Base-by-base conservation (phyloP, 2,113 vertebrate genomes). In the Phalacrocorax brasilianus region DNA sequence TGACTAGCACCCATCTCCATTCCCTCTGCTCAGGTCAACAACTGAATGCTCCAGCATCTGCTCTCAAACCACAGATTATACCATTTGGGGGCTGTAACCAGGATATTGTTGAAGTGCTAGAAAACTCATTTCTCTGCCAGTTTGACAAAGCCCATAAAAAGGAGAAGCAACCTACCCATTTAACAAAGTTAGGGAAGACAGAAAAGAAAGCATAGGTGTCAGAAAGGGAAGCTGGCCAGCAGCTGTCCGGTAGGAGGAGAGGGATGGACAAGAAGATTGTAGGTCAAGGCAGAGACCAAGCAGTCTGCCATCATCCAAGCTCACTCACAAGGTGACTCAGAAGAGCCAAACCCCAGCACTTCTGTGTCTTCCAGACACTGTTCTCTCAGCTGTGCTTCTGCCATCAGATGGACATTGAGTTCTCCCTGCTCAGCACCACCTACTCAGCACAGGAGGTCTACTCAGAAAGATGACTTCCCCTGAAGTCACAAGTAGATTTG, bases 361-460 rank as follows among this genome's bases (percentile, higher is more conserved):
- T 66, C 24, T 0, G 2, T 28, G 6, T 62, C 35, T 40, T 30
- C 21, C 14, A 27, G 28, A 38, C 27, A 9, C 26, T 0, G 0
- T 61, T 38, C 14, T 71, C 38, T 71, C 22, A 55, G 33, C n/a
- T 68, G 26, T 1, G 3, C 40, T 62, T 8, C 52, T 49, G 26
- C 26, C 52, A 62, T 61, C 18, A 77, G 35, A 30, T 22, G 11
- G 9, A 7, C 21, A 14, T 42, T 49, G 40, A 70, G 35, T 11
- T 22, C 7, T 80, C 44, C 50, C 38, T 77, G 17, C 32, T 82
- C 47, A 88, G 12, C 14, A 20, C 11, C 11, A 5, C 5, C 20
- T 58, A 19, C 26, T 81, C 47, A 71, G 33, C 18, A 32, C 47
- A 67, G 12, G 45, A 58, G 15, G 22, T 59, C 42, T 33, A 27